Percentiles rank a stretch among this genome's conserved stretches.
These are phyloP conservation scores for Dunckerocampus dactyliophorus DNA, from an alignment of 2,113 vertebrate species.

Conservation along the genomic window DNA sequence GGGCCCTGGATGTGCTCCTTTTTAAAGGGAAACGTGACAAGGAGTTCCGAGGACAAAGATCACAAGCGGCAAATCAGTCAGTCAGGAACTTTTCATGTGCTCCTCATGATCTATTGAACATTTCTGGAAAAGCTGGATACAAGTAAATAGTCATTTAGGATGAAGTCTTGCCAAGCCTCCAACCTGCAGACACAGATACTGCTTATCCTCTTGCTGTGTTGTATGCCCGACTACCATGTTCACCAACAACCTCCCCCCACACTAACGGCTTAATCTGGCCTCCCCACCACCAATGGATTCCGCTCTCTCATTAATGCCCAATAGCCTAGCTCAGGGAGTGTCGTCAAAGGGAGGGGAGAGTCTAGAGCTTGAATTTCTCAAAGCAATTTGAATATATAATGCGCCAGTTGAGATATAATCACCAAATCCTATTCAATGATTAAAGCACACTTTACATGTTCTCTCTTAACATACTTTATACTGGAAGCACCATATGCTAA, in stretches of 20 bases:
- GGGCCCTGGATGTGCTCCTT: constrained; percentile 39
- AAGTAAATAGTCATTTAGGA: not conserved
- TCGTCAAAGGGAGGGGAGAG: constrained; percentile 58
- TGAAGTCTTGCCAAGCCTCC: constrained; percentile 16
- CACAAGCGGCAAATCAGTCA: constrained; percentile 22
- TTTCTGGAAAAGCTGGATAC: constrained; percentile 25
- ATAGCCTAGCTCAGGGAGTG: constrained; percentile 58
- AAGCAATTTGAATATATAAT: constrained; percentile 76
- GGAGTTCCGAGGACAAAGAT: constrained; percentile 31
- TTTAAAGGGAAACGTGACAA: constrained; percentile 48
- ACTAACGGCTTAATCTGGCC: constrained; percentile 71
- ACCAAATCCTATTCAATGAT: constrained; percentile 65
- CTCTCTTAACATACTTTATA: constrained; percentile 53
- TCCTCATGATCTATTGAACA: constrained; percentile 33
- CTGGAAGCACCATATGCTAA: too few relatives aligned
- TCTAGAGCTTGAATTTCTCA: constrained; percentile 50
- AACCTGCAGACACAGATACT: constrained; percentile 34
- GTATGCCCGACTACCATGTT: constrained; percentile 56
- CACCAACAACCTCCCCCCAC: constrained; percentile 61
- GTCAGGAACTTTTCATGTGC: constrained; percentile 27
- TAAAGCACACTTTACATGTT: constrained; percentile 61
- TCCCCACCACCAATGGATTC: constrained; percentile 59
- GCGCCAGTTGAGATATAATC: constrained; percentile 65
- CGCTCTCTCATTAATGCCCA: constrained; percentile 74
- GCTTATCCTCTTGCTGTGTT: constrained; percentile 32